Conservation (phyloP, 2,797 vertebrate species). For the Coendou prehensilis region DNA sequence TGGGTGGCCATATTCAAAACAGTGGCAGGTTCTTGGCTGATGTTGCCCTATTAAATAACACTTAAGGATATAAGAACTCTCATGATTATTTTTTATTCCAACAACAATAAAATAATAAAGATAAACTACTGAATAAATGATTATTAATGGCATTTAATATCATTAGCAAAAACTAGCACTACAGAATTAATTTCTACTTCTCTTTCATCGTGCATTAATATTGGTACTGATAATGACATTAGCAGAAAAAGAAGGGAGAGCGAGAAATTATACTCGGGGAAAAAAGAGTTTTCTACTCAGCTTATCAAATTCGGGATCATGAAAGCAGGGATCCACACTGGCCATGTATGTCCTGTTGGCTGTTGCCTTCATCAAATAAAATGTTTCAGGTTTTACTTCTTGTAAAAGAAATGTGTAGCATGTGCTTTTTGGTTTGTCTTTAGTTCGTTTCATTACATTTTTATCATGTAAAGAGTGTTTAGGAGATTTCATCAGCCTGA, state of each 20-base stretch:
- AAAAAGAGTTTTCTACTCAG: neutral
- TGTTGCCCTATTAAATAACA: neutral
- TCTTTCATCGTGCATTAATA: neutral
- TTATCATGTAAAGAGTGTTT: neutral
- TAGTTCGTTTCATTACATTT: slow-evolving; percentile 23
- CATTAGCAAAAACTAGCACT: slow-evolving; percentile 14
- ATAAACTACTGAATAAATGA: neutral
- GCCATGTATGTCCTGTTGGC: neutral
- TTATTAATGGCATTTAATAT: neutral
- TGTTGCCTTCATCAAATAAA: neutral
- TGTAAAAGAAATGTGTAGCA: neutral
- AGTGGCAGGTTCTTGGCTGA: neutral
- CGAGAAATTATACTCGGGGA: neutral
- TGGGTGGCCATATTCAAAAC: neutral
- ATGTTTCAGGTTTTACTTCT: neutral
- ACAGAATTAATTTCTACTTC: slow-evolving; percentile 40
- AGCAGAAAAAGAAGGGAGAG: neutral
- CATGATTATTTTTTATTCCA: slow-evolving; percentile 14
- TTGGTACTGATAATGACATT: neutral
- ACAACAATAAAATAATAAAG: neutral
- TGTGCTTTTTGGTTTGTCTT: neutral
- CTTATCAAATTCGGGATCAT: neutral
- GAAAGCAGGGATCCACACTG: neutral
- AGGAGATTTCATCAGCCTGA: neutral
- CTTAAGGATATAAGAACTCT: neutral